Conservation (phyloP, 2,888 invertebrate genomes). For the Thera britannica region DNA sequence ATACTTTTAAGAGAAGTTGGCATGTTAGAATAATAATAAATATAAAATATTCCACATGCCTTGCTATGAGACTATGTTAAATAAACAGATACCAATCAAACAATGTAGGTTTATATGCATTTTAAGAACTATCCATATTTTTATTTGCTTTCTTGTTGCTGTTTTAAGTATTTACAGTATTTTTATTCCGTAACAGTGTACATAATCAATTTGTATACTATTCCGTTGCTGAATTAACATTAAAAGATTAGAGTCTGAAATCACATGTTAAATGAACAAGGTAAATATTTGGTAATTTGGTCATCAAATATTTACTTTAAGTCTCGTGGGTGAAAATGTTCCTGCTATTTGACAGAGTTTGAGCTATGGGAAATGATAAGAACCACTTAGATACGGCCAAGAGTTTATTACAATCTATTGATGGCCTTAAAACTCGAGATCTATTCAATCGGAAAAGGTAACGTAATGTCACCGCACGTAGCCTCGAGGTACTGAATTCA, state of each 20-base stretch:
- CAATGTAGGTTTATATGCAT: too few species aligned
- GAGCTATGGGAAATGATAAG: not conserved
- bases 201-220: not conserved
- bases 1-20: too few species aligned
- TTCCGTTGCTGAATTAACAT: not conserved
- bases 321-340: conserved; percentile 3
- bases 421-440: not conserved
- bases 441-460: not conserved
- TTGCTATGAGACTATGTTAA: too few species aligned
- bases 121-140: too few species aligned
- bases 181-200: too few species aligned
- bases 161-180: too few species aligned
- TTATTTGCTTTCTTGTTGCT: too few species aligned
- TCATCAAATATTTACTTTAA: conserved; percentile 10
- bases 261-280: conserved; percentile 8
- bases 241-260: not conserved
- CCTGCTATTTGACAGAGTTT: not conserved
- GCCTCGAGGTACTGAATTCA: not conserved
- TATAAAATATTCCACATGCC: too few species aligned
- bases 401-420: not conserved
- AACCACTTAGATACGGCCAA: not conserved
- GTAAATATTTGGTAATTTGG: conserved; percentile 9
- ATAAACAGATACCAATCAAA: too few species aligned
- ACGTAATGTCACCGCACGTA: not conserved
- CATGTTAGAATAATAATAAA: too few species aligned